A percentile compares a stretch with the other conserved stretches of the same genome.
Evolutionary conservation across 92 coral and sea anemone species (phyloP).

Genomic region (Bergia puertoricense): DNA sequence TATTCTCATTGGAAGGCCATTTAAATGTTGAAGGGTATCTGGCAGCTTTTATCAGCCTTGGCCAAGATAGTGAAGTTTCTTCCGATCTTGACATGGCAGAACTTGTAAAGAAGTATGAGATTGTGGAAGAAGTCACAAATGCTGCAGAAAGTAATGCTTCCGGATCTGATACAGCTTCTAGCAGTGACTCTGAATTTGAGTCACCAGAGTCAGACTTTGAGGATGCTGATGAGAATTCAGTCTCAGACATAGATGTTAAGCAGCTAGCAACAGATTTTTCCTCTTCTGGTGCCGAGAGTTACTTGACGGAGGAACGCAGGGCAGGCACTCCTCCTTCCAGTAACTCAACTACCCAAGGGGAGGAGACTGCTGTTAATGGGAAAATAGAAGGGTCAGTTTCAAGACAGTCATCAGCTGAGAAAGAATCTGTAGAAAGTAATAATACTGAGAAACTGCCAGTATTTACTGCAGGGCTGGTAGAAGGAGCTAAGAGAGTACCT

Average conservation of each 20-base stretch:
- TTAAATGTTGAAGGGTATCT: slow-evolving; percentile 92
- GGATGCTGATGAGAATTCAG: slow-evolving; percentile 54
- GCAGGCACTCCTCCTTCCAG: not conserved
- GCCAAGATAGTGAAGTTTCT: slow-evolving; percentile 67
- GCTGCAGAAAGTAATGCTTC: slow-evolving; percentile 51
- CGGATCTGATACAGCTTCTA: slow-evolving; percentile 78
- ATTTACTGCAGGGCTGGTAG: slow-evolving; percentile 25
- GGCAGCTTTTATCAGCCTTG: slow-evolving; percentile 77
- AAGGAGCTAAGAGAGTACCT: slow-evolving; percentile 48
- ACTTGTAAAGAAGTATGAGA: slow-evolving; percentile 72
- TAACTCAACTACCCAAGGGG: not conserved
- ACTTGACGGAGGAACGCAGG: slow-evolving; percentile 57
- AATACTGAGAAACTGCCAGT: slow-evolving; percentile 56
- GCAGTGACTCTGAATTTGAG: slow-evolving; percentile 90
- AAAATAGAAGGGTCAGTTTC: slow-evolving; percentile 46
- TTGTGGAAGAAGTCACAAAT: slow-evolving; percentile 63
- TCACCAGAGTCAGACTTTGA: slow-evolving; percentile 91
- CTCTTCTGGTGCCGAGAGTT: slow-evolving; percentile 63
- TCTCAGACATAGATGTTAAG: not conserved
- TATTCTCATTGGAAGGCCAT: slow-evolving; percentile 89
- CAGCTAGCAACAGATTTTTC: slow-evolving; percentile 34
- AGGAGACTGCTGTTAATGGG: not conserved
- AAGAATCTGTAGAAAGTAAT: slow-evolving; percentile 33
- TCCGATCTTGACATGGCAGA: slow-evolving; percentile 89
- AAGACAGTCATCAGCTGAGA: slow-evolving; percentile 45